Evolutionary conservation across 2,113 vertebrate species (phyloP).

Genomic region (Pterocles gutturalis): DNA sequence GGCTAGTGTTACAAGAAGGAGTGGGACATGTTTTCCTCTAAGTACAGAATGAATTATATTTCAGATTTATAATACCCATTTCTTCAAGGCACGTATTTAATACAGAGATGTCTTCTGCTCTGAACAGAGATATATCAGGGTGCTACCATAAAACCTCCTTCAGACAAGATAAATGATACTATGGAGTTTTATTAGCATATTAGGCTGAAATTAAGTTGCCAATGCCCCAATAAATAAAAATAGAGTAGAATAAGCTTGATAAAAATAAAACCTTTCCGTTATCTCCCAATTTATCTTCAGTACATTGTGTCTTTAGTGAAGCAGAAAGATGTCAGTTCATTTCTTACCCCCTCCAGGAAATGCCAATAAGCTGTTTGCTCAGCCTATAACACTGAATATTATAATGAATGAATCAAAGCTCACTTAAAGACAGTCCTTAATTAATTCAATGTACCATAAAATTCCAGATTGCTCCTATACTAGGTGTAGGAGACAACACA

Average conservation of each 20-base stretch:
- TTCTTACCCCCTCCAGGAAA: background rate
- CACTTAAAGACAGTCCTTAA: background rate
- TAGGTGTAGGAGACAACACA: background rate
- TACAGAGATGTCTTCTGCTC: background rate
- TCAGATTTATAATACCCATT: background rate
- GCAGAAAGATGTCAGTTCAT: background rate
- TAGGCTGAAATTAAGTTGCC: background rate
- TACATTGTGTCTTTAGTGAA: background rate
- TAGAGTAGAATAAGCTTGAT: background rate
- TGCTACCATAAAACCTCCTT: background rate
- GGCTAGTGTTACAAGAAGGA: background rate
- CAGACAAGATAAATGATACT: background rate
- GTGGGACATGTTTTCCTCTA: background rate
- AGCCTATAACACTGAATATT: background rate
- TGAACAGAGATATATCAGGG: background rate
- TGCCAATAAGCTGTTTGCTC: background rate
- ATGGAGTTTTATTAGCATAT: background rate
- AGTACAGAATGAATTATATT: background rate
- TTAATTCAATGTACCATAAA: background rate
- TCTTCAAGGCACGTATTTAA: background rate
- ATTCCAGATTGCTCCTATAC: background rate
- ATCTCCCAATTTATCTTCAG: background rate
- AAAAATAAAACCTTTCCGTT: background rate
- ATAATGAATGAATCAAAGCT: background rate
- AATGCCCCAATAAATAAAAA: background rate